Conservation (phyloP, 2,113 vertebrate species). For the Hypocryptadius cinnamomeus region DNA sequence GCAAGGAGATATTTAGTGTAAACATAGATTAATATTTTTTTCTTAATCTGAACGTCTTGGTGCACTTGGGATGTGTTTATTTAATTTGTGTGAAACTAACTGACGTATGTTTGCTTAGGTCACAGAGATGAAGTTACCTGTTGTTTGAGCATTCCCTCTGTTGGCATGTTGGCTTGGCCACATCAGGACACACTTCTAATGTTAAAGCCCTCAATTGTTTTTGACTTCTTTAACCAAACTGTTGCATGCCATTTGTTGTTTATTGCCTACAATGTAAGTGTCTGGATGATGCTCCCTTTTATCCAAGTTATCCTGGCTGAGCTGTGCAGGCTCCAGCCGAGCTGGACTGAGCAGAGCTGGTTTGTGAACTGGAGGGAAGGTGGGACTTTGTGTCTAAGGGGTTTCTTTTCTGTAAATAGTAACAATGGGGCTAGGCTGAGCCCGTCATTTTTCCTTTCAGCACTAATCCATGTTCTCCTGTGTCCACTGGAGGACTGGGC, state of each 20-base stretch:
- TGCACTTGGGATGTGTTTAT: not conserved
- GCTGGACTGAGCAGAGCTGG: not conserved
- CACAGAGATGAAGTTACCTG: not conserved
- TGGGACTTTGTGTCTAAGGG: not conserved
- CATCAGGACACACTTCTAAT: not conserved
- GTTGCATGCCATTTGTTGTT: constrained; percentile 53
- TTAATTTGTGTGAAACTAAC: not conserved
- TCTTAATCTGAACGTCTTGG: not conserved
- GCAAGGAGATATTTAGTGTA: constrained; percentile 28
- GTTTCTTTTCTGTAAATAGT: constrained; percentile 22
- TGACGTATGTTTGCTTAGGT: not conserved
- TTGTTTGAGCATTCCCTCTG: not conserved
- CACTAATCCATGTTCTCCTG: not conserved
- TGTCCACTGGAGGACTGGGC: not conserved
- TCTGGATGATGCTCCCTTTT: constrained; percentile 7
- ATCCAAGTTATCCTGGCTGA: not conserved
- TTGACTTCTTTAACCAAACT: not conserved
- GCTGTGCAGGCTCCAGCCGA: not conserved
- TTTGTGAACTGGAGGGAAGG: not conserved
- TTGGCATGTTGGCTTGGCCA: constrained; percentile 26
- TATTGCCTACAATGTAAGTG: not conserved
- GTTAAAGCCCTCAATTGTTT: not conserved
- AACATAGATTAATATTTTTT: not conserved
- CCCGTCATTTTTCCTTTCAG: not conserved
- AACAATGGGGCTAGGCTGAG: not conserved